Evolutionary conservation across 2,113 vertebrate species (phyloP).

Genomic region (Mesitornis unicolor): DNA sequence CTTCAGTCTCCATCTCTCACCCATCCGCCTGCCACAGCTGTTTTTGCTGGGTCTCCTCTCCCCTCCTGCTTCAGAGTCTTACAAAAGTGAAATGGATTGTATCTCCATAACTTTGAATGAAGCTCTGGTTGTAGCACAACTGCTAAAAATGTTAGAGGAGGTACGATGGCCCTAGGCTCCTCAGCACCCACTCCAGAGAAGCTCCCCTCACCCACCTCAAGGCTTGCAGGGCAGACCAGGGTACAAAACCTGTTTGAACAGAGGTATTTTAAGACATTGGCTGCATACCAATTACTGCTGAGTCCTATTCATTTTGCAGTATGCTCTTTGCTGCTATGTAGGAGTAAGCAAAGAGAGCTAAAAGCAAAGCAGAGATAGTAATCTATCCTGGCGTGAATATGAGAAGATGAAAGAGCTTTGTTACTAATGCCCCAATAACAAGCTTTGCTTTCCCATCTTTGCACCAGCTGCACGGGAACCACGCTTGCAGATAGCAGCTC

Average conservation of each 20-base stretch:
- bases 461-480: neutral
- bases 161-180: neutral
- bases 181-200: neutral
- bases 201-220: neutral
- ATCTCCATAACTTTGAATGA: neutral
- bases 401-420: conserved; percentile 51
- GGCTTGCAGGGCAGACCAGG: neutral
- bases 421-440: conserved; percentile 26
- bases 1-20: neutral
- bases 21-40: neutral
- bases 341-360: conserved; percentile 52
- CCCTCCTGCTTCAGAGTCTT: neutral
- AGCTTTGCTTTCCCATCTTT: neutral
- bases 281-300: conserved; percentile 34
- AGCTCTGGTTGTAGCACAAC: neutral
- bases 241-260: conserved; percentile 47
- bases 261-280: conserved; percentile 47
- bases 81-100: neutral
- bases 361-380: conserved; percentile 50
- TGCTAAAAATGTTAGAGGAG: neutral
- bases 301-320: conserved; percentile 28
- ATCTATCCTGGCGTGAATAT: conserved; percentile 23
- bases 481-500: neutral
- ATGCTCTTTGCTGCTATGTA: conserved; percentile 1
- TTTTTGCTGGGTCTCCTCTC: neutral